Evolutionary conservation across 2,113 vertebrate genomes (phyloP), one percentile per base, ranked within the genome.

Genomic region (Trichomycterus rosablanca): DNA sequence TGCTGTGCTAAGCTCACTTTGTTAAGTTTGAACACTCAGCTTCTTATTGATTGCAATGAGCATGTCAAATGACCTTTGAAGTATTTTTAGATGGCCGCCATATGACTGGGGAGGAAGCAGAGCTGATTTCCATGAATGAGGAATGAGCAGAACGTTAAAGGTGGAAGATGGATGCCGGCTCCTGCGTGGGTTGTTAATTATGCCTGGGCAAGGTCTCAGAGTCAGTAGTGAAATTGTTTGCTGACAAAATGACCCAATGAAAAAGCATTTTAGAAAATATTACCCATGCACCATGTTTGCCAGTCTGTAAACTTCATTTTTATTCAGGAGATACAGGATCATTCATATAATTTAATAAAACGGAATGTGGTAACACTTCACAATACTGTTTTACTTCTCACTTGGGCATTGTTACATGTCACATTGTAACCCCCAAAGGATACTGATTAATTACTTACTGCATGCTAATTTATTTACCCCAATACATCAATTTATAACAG

Each of bases 21-120:
- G 3, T 30, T 30, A 30, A 30, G 26, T 30, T 30, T 30, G 26
- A 30, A 30, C 3, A 7, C 24, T 63, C 57, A 52, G 52, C 18
- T 46, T 69, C 63, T 71, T 82, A 84, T 82, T 82, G 82, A 84
- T 85, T 52, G 48, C 76, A 79, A 82, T 78, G 76, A 80, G 69
- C 76, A 71, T 77, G 57, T 73, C 64, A 82, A 84, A 85, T 77
- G 78, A 88, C 79, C 79, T 79, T 68, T 55, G 70, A 70, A 67
- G 64, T 85, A 86, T 85, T 82, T 87, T 86, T 83, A 87, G 87
- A 83, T 56, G 11, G 37, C 44, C 71, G 64, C 71, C 65, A 62
- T 75, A 74, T 74, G 73, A 77, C 68, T 65, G 37, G 63, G 63
- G 70, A 79, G 74, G 77, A 77, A 81, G 32, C 5, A 24, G 30